Evolutionary conservation across 2,888 invertebrate genomes (phyloP), one percentile per base, ranked within the genome.

Genomic region (Trisateles emortualis): DNA sequence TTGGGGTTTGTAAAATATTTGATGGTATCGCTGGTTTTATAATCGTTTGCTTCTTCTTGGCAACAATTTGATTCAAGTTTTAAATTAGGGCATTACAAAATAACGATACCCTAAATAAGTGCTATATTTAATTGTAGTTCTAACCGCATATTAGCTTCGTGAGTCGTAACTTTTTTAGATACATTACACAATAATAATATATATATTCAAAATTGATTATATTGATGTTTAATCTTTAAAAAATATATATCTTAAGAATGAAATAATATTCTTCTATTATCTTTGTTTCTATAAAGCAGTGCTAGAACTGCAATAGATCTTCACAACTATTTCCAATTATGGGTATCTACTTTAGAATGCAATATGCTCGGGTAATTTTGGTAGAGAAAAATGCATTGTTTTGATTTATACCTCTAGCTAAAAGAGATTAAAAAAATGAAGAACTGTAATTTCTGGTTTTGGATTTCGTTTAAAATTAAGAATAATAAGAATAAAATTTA

Each of bases 1-100:
- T 86, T 81, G 81, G 76, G 63, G 59, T 74, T 76, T 77, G 78
- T 82, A 84, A 83, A 84, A 76, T 75, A 78, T 79, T 79, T 74
- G 64, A 69, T 68, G 64, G 64, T 59, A 39, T 59, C 59, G 55
- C 33, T 9, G 44, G 58, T 45, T 65, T 63, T 61, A 60, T 59
- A 59, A 68, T 54, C 40, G 57, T 68, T 61, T 57, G 62, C 41
- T 59, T 64, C 57, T 47, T 60, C 64, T 60, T 73, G 65, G 60
- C 59, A 63, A 54, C 50, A 32, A 39, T 45, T 58, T 30, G 24
- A 22, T 52, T 35, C 35, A 52, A 57, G 43, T 64, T 53, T 30
- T 45, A 17, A 8, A 22, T 39, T 45, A 19, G 9, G 11, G 36
- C 5, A 56, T 64, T 55, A 43, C 44, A 55, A 38, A 33, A 13